Evolutionary conservation across 1,140 invertebrate genomes (phyloP).

Genomic region (Psix sp.): DNA sequence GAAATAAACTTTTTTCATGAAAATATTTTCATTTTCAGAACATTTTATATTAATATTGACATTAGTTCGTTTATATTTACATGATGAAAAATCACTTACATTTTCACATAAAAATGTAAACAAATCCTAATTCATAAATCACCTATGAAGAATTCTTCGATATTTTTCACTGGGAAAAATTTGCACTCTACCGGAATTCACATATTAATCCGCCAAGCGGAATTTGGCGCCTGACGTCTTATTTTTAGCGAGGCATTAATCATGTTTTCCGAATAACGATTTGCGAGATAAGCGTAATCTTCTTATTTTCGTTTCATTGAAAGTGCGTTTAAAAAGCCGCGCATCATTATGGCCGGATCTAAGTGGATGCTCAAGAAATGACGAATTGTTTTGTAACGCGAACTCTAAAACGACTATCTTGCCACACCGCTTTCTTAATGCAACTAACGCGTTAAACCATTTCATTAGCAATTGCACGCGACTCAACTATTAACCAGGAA

Average conservation of each 20-base stretch:
- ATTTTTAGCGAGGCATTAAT: conserved; percentile 4
- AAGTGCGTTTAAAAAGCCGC: conserved; percentile 16
- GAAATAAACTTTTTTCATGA: no score
- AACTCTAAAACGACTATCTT: conserved; percentile 23
- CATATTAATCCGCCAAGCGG: background rate
- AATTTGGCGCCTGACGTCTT: conserved; percentile 1
- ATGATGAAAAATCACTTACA: no score
- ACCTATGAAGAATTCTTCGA: no score
- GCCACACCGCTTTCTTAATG: conserved; percentile 12
- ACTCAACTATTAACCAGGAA: conserved; percentile 36
- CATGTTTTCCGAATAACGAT: conserved; percentile 5
- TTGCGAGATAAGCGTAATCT: conserved; percentile 7
- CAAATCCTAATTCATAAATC: no score
- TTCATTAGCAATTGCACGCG: conserved; percentile 43
- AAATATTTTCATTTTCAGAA: no score
- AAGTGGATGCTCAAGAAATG: conserved; percentile 10
- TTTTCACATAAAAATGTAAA: no score
- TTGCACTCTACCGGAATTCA: background rate
- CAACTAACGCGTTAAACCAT: conserved; percentile 15
- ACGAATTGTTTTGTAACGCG: conserved; percentile 11
- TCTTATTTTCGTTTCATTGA: conserved; percentile 22
- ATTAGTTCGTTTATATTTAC: no score
- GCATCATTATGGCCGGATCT: conserved; percentile 5
- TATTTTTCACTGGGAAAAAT: background rate
- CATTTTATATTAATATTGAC: no score